Evolutionary conservation across 2,888 invertebrate genomes (phyloP), one percentile per base, ranked within the genome.

Genomic region (Drosophila meridionalis): DNA sequence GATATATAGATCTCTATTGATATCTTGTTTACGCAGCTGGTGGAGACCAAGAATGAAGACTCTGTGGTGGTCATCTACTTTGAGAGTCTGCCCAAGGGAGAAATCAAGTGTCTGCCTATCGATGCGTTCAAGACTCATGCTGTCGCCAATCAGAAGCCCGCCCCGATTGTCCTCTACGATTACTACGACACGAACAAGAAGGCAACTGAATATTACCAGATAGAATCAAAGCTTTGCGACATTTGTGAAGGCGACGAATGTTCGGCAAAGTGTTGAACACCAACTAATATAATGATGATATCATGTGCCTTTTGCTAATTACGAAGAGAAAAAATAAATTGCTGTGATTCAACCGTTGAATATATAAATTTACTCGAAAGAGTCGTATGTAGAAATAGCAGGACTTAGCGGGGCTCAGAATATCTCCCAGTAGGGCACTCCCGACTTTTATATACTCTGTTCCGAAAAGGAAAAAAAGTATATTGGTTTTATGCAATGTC

Each of bases 131-230:
- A 97, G 82, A 96, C 96, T 0, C 96, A 97, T 92, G 96, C 97
- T 90, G 97, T 98, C 6, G 97, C 97, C 2, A 95, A 96, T 56
- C 97, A 98, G 89, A 97, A 97, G 70, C 96, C 98, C 26, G 97
- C 97, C 30, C 95, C 97, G 79, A 97, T 98, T 79, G 95, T 96
- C 34, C 95, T 99, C 58, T 96, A 96, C 79, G 99, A 99, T 92
- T 97, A 99, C 83, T 99, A 98, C 89, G 98, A 99, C 92, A 97
- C 96, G 78, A 96, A 80, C 38, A 90, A 91, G 69, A 92, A 89
- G 69, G 92, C 90, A 26, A 92, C 92, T 30, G 85, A 85, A 4
- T 92, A 85, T 61, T 92, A 93, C 76, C 78, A 84, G 12, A 74
- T 91, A 48, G 82, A 76, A 1, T 87, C 91, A 0, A 89, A 93